Conservation (phyloP, 2,888 invertebrate species). For the Anagyrus pseudococci region DNA sequence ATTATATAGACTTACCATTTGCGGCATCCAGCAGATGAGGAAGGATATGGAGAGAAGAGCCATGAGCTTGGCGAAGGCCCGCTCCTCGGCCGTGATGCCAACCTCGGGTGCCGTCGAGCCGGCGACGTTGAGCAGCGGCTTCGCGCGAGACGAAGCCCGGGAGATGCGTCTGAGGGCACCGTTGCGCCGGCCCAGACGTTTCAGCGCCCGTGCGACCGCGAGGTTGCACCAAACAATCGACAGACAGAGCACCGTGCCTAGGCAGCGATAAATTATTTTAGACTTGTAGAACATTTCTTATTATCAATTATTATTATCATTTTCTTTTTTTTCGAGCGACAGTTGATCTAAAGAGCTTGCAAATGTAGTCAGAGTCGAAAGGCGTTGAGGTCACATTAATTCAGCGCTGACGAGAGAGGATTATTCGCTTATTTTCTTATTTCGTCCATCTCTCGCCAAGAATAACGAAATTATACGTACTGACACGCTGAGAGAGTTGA, state of each 20-base stretch:
- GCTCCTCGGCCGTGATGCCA: constrained; percentile 76
- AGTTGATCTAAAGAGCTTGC: too few relatives aligned
- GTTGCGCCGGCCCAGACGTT: constrained; percentile 63
- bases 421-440: too few relatives aligned
- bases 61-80: constrained; percentile 86
- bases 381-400: too few relatives aligned
- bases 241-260: constrained; percentile 75
- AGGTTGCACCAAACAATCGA: constrained; percentile 84
- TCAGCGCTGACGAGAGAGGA: too few relatives aligned
- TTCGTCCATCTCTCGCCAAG: too few relatives aligned
- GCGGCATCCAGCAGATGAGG: constrained; percentile 86
- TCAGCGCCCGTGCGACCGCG: constrained; percentile 79
- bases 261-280: constrained; percentile 22
- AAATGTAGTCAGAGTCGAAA: too few relatives aligned
- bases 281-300: too few relatives aligned
- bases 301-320: too few relatives aligned
- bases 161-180: constrained; percentile 54
- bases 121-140: constrained; percentile 49
- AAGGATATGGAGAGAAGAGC: constrained; percentile 82
- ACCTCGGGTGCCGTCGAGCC: constrained; percentile 48
- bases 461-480: too few relatives aligned
- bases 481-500: too few relatives aligned
- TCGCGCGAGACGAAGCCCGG: constrained; percentile 54
- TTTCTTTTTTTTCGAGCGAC: too few relatives aligned
- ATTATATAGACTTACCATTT: constrained; percentile 81